These are phyloP conservation scores for Amia ocellicauda DNA, from an alignment of 2,113 vertebrate species.

Conservation along the genomic window DNA sequence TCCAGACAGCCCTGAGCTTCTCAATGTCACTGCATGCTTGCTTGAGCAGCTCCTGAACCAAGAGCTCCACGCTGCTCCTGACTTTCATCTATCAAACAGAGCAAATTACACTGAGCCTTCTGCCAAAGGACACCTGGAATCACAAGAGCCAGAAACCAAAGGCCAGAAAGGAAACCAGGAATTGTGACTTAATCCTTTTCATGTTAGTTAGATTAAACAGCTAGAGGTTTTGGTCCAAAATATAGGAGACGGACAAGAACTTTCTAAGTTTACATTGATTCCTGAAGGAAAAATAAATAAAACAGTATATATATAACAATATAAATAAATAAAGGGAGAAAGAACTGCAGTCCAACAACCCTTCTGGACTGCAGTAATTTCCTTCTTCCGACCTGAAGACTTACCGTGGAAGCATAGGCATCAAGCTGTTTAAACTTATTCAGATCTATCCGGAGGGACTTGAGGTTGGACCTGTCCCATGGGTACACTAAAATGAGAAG, in stretches of 20 bases:
- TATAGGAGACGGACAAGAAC: too few species aligned
- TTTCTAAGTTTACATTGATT: too few species aligned
- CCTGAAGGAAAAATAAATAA: too few species aligned
- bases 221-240: too few species aligned
- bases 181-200: too few species aligned
- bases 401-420: conserved; percentile 67
- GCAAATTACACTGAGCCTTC: neutral
- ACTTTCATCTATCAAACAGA: conserved; percentile 46
- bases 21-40: conserved; percentile 67
- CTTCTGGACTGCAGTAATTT: too few species aligned
- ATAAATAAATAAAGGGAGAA: too few species aligned
- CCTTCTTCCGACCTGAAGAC: neutral
- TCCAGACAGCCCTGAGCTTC: conserved; percentile 73
- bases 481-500: conserved; percentile 65
- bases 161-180: too few species aligned
- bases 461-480: conserved; percentile 73
- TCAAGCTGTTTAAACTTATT: conserved; percentile 70
- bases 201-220: too few species aligned
- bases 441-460: conserved; percentile 70
- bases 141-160: too few species aligned
- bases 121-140: neutral
- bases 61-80: conserved; percentile 57
- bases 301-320: too few species aligned
- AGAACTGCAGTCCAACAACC: too few species aligned
- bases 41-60: conserved; percentile 63